Evolutionary conservation across 2,113 vertebrate genomes (phyloP), one percentile per base, ranked within the genome.

Genomic region (Poeciliopsis prolifica): DNA sequence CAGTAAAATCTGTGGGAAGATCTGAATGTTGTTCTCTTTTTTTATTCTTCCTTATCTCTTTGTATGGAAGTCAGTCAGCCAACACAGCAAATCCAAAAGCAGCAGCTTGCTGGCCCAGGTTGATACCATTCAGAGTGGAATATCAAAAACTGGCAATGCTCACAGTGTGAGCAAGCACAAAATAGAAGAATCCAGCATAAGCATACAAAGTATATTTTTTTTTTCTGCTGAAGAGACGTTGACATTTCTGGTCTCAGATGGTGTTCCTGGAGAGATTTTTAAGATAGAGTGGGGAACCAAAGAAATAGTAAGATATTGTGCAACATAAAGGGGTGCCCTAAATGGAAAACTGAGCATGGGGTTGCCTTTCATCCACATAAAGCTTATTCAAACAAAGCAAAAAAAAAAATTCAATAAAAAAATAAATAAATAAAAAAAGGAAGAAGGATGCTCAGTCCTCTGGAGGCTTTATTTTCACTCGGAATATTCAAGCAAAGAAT

Each of bases 31-130:
- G 70, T 77, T 65, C 7, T 14, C 31, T 42, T 35, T 37, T 5
- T 44, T 8, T 9, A 17, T 65, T 28, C 28, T n/a, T 33, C 35
- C 33, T 15, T 40, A 37, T 37, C 61, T 66, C n/a, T 33, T 65
- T 67, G 33, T 74, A 67, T 65, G 71, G 77, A 85, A 64, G 84
- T 88, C 81, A 90, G 76, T 83, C 72, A 78, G 72, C 79, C 79
- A 79, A 72, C 64, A 51, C 77, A 67, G 68, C 64, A 70, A 79
- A 83, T 80, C 78, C 72, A 78, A 74, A 84, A 82, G 44, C 74
- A 74, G 78, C 78, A 70, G 80, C 79, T 37, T 77, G 80, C 61
- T 73, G 68, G 79, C 58, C 54, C 79, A 80, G 79, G 87, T 84
- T 82, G 84, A 78, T 74, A n/a, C 68, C 62, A 77, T 88, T 80